Evolutionary conservation across 2,113 vertebrate species (phyloP).

Genomic region (Panurus biarmicus): DNA sequence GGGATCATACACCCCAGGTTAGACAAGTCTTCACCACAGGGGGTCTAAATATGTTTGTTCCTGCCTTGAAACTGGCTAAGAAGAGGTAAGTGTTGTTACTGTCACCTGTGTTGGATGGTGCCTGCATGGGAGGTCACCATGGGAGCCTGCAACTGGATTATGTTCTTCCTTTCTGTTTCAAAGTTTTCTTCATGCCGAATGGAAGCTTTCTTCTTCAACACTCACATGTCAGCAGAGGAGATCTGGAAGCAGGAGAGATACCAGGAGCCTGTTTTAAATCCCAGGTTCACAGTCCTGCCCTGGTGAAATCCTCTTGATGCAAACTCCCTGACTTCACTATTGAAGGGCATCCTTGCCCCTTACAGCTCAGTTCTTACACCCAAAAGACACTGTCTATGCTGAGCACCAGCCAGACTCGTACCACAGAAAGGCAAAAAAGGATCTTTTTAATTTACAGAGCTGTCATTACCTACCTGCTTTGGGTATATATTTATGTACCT

Average conservation of each 20-base stretch:
- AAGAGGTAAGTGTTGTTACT: neutral
- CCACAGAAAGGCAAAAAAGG: neutral
- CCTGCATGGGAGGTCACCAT: neutral
- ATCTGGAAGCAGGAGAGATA: neutral
- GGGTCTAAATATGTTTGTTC: neutral
- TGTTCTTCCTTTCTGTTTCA: neutral
- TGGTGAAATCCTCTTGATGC: neutral
- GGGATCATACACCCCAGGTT: neutral
- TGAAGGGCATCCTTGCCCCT: accelerated
- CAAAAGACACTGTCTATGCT: neutral
- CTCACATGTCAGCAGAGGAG: neutral
- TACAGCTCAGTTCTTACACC: neutral
- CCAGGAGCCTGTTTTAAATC: neutral
- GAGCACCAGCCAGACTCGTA: neutral
- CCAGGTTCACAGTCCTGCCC: neutral
- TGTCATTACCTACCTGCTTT: neutral
- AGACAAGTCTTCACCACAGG: neutral
- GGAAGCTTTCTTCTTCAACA: neutral
- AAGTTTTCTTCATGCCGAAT: neutral
- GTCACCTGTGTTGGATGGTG: neutral
- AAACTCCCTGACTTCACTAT: neutral
- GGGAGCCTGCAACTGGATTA: neutral
- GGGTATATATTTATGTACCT: neutral
- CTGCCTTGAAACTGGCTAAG: neutral
- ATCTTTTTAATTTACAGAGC: neutral